phyloP scores from a whole-genome alignment of 2,888 invertebrate species.

The Pharmacophagus antenor region DNA sequence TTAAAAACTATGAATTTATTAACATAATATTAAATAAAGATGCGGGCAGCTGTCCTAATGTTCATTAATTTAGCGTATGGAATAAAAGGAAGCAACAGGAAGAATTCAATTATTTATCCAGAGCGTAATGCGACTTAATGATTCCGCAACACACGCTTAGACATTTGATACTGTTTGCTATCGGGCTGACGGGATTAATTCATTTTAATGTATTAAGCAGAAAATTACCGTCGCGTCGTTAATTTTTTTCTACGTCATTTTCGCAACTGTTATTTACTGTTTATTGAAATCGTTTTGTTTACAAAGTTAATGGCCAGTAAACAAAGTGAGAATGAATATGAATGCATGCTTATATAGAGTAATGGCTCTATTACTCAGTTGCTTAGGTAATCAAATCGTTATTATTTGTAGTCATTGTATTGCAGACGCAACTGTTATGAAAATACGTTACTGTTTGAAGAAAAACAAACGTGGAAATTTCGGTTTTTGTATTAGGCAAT shows the following conservation, averaged over 20 bases:
- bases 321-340: slow-evolving; percentile 10
- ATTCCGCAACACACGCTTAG: slow-evolving; percentile 8
- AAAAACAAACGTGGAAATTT: slow-evolving; percentile 3
- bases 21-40: background rate
- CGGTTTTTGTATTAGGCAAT: slow-evolving; percentile 1
- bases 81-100: slow-evolving; percentile 20
- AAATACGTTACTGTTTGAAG: slow-evolving; percentile 16
- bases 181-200: slow-evolving; percentile 5
- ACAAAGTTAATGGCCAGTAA: slow-evolving; percentile 5
- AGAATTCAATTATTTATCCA: slow-evolving; percentile 22
- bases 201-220: slow-evolving; percentile 8
- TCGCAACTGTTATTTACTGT: slow-evolving; percentile 1
- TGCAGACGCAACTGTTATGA: slow-evolving; percentile 26
- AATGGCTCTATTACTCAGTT: slow-evolving; percentile 17
- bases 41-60: background rate
- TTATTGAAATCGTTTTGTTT: slow-evolving; percentile 26
- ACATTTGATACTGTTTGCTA: slow-evolving; percentile 22
- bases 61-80: slow-evolving; percentile 16
- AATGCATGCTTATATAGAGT: slow-evolving; percentile 16
- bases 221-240: background rate
- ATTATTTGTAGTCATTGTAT: slow-evolving; percentile 24
- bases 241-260: slow-evolving; percentile 12
- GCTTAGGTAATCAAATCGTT: slow-evolving; percentile 9
- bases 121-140: slow-evolving; percentile 17
- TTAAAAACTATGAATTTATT: background rate